These are phyloP conservation scores for Sitodiplosis mosellana DNA, from an alignment of 1,140 invertebrate genomes.

Conservation along the genomic window DNA sequence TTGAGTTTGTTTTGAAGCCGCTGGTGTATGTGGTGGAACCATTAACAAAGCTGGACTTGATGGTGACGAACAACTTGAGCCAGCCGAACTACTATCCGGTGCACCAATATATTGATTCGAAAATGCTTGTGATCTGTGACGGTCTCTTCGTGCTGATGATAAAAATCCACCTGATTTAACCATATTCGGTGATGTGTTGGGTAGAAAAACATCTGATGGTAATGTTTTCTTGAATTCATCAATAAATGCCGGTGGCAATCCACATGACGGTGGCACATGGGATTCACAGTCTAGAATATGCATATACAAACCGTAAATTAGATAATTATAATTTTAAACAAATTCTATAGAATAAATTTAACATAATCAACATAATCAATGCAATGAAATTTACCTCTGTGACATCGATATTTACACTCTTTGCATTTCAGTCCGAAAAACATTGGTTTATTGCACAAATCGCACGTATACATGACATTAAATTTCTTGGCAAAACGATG, in stretches of 20 bases:
- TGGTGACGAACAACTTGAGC: slow-evolving; percentile 87
- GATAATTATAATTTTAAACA: too few relatives aligned
- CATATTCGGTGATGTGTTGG: slow-evolving; percentile 27
- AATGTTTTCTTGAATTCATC: slow-evolving; percentile 55
- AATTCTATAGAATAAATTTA: too few relatives aligned
- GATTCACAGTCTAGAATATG: too few relatives aligned
- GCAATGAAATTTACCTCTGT: too few relatives aligned
- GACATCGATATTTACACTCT: slow-evolving; percentile 91
- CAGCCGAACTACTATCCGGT: slow-evolving; percentile 79
- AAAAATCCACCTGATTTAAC: slow-evolving; percentile 13
- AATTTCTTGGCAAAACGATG: slow-evolving; percentile 80
- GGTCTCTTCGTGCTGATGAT: slow-evolving; percentile 15
- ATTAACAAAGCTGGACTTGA: slow-evolving; percentile 72
- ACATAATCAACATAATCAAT: too few relatives aligned
- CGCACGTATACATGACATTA: slow-evolving; percentile 77
- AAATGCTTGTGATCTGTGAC: not conserved
- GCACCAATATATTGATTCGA: slow-evolving; percentile 24
- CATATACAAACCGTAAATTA: too few relatives aligned
- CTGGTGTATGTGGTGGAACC: slow-evolving; percentile 30
- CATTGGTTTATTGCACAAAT: slow-evolving; percentile 82
- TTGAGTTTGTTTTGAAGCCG: slow-evolving; percentile 38
- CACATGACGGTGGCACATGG: slow-evolving; percentile 79
- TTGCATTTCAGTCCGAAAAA: slow-evolving; percentile 81
- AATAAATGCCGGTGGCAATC: slow-evolving; percentile 64
- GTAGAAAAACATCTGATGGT: slow-evolving; percentile 34